These are phyloP conservation scores for Drosophila mayri DNA, from an alignment of 1,140 invertebrate species.

Conservation along the genomic window DNA sequence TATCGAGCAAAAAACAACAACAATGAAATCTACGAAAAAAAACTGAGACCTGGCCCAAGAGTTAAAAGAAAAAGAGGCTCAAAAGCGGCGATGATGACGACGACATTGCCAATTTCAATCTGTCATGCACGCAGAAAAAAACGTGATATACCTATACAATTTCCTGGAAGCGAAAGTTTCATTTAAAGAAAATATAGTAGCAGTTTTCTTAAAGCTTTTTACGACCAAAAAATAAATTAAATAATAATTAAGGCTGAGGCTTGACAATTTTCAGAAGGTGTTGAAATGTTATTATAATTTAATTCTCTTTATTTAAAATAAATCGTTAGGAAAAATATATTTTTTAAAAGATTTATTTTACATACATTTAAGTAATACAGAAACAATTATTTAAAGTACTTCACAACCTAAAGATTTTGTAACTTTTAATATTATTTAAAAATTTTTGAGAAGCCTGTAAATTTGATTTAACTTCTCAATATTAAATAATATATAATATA, in stretches of 20 bases:
- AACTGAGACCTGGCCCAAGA: conserved; percentile 19
- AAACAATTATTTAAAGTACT: too few relatives aligned
- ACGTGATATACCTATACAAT: neutral
- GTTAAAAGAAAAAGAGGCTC: conserved; percentile 41
- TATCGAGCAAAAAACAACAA: conserved; percentile 32
- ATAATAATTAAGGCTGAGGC: too few relatives aligned
- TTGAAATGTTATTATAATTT: neutral
- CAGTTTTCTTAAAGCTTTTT: neutral
- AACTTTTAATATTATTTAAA: too few relatives aligned
- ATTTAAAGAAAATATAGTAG: conserved; percentile 1
- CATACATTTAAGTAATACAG: too few relatives aligned
- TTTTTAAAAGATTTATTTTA: too few relatives aligned
- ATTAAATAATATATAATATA: too few relatives aligned
- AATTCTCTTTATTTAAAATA: neutral
- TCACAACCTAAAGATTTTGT: too few relatives aligned
- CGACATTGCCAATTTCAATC: conserved; percentile 62
- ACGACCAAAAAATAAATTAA: neutral
- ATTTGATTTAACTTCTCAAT: too few relatives aligned
- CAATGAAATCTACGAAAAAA: neutral
- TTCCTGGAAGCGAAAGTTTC: conserved; percentile 7
- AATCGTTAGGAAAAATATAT: too few relatives aligned
- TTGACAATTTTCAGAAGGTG: neutral
- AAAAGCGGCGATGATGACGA: conserved; percentile 42
- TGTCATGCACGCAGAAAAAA: conserved; percentile 15
- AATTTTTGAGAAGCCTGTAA: too few relatives aligned